Percentiles rank a stretch among this genome's conserved stretches.
These are phyloP conservation scores for Eptesicus fuscus DNA, from an alignment of 2,113 vertebrate genomes.

Conservation along the genomic window DNA sequence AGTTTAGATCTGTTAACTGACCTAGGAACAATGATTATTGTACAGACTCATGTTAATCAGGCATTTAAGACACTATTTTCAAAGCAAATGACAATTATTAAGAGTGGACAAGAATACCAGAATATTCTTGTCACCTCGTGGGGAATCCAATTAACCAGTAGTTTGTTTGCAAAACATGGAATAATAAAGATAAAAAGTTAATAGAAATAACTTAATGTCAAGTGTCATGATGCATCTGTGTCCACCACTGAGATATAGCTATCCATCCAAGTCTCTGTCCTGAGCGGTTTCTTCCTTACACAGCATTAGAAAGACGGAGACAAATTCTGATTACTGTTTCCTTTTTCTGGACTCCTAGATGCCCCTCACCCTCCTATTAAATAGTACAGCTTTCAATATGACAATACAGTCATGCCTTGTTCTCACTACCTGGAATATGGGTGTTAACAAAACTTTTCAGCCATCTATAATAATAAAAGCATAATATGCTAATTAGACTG, in stretches of 20 bases:
- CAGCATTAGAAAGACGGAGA: not conserved
- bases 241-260: not conserved
- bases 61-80: not conserved
- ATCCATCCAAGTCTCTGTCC: not conserved
- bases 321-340: not conserved
- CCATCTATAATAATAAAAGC: not conserved
- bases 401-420: not conserved
- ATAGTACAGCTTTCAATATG: not conserved
- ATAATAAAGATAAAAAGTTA: not conserved
- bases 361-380: not conserved
- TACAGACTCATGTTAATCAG: not conserved
- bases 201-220: not conserved
- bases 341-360: not conserved
- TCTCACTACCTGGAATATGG: not conserved
- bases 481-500: too few relatives aligned
- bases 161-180: not conserved
- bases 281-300: not conserved
- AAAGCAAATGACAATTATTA: constrained; percentile 15
- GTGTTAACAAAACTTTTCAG: not conserved
- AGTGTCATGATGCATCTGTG: not conserved
- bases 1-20: not conserved
- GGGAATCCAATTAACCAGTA: constrained; percentile 9
- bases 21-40: not conserved
- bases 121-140: not conserved
- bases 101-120: not conserved